phyloP scores from a whole-genome alignment of 2,797 vertebrate species.

The Bucorvus abyssinicus region DNA sequence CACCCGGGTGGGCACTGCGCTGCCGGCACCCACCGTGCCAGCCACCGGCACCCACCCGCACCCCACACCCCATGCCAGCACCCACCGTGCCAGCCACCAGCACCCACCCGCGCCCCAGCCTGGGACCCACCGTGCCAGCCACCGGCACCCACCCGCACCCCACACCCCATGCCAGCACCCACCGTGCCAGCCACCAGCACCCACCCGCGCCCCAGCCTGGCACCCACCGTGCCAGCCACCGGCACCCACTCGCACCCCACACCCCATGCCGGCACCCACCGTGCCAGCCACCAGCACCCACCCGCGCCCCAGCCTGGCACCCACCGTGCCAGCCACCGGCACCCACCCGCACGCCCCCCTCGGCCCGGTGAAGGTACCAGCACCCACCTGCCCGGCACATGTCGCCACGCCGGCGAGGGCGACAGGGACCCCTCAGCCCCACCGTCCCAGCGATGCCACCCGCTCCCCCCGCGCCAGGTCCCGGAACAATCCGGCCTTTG shows the following conservation, averaged over 20 bases:
- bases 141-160: no score
- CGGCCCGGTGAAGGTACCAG: not conserved
- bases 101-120: not conserved
- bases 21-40: not conserved
- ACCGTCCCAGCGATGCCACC: not conserved
- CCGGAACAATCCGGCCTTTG: conserved; percentile 19
- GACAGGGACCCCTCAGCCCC: not conserved
- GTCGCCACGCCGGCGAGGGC: rapidly evolving
- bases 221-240: no score
- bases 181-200: not conserved
- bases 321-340: no score
- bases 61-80: no score
- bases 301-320: no score
- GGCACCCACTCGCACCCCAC: no score
- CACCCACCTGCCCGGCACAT: not conserved
- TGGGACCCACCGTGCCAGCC: not conserved
- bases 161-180: not conserved
- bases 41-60: no score
- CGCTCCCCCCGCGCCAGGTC: rapidly evolving
- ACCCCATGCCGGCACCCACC: no score
- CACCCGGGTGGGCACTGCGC: not conserved
- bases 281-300: no score
- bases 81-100: not conserved
- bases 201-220: not conserved
- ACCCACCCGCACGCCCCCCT: not conserved